Base-by-base conservation (phyloP, 2,113 vertebrate genomes). In the Phalacrocorax aristotelis region DNA sequence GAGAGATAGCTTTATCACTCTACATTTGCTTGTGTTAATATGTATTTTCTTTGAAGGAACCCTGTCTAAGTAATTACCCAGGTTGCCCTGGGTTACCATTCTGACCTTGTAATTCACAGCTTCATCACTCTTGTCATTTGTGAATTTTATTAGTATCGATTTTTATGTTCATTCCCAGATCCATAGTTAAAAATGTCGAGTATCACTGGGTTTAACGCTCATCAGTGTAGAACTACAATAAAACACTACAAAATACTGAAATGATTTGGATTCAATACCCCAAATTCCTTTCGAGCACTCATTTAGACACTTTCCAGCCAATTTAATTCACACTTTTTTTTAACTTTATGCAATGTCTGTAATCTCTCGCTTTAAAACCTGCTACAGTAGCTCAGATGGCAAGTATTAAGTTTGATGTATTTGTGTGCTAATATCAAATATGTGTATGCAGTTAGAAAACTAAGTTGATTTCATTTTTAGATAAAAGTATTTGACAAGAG, bases 1-100 rank as follows among this genome's bases (percentile, higher is more conserved):
- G 2, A 30, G 32, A 55, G 16, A 7, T 1, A 10, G n/a, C 15
- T 48, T 3, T 32, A 21, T 38, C 4, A 4, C 15, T 46, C 15
- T n/a, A 6, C 6, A 3, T 52, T 44, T 49, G 18, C 26, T 10
- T 71, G 38, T 17, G 12, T 46, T 76, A 29, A 11, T 11, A 9
- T 13, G 15, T 11, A 17, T 89, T 82, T 68, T 38, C 38, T 65
- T 32, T 48, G 64, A 71, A 60, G 46, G 26, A 21, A 20, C 4
- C 15, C 22, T 38, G 1, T 40, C 29, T 26, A 15, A 49, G 16
- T 20, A 40, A 34, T 57, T 68, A 29, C 25, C 69, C 38, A 58
- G n/a, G 20, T 42, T 25, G 34, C n/a, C 74, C 26, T 49, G 42
- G 15, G 13, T 89, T 36, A 26, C 64, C 14, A 1, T 44, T 81